Evolutionary conservation across 1,140 invertebrate genomes (phyloP).

Genomic region (Sminthurinus signatus): DNA sequence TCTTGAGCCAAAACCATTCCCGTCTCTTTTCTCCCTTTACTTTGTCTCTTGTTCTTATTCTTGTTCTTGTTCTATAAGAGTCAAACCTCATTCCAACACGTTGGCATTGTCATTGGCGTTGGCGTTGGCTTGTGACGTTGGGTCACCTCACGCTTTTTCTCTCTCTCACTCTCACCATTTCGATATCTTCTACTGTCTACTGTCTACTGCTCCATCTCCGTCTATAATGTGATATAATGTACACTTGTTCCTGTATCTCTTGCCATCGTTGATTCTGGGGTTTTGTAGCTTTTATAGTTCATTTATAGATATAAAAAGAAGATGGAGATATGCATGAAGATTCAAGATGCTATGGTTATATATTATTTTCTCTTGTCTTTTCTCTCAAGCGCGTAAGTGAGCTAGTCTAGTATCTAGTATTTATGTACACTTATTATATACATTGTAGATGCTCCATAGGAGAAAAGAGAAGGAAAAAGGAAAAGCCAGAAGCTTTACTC

Average conservation of each 20-base stretch:
- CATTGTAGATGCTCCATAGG: too few relatives aligned
- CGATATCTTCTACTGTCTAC: not conserved
- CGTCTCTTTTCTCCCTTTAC: slow-evolving; percentile 3
- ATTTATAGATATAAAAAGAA: too few relatives aligned
- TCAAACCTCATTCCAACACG: slow-evolving; percentile 28
- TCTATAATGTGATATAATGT: slow-evolving; percentile 16
- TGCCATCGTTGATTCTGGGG: too few relatives aligned
- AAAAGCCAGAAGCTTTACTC: slow-evolving; percentile 18
- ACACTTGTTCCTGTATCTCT: slow-evolving; percentile 4
- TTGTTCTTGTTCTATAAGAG: not conserved
- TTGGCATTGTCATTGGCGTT: too few relatives aligned
- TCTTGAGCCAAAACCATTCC: slow-evolving; percentile 20
- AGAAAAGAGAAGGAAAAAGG: not conserved
- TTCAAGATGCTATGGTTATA: not conserved
- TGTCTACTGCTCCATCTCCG: too few relatives aligned
- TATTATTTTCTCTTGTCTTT: not conserved
- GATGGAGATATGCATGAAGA: too few relatives aligned
- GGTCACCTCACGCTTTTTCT: slow-evolving; percentile 5
- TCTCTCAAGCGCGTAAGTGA: too few relatives aligned
- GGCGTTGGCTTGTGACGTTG: too few relatives aligned
- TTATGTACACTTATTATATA: too few relatives aligned
- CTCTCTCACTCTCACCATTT: slow-evolving; percentile 4
- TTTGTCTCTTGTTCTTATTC: too few relatives aligned
- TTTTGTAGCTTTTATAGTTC: too few relatives aligned
- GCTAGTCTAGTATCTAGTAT: too few relatives aligned